phyloP scores from a whole-genome alignment of 2,888 invertebrate species.

The Oscheius myriophilus region DNA sequence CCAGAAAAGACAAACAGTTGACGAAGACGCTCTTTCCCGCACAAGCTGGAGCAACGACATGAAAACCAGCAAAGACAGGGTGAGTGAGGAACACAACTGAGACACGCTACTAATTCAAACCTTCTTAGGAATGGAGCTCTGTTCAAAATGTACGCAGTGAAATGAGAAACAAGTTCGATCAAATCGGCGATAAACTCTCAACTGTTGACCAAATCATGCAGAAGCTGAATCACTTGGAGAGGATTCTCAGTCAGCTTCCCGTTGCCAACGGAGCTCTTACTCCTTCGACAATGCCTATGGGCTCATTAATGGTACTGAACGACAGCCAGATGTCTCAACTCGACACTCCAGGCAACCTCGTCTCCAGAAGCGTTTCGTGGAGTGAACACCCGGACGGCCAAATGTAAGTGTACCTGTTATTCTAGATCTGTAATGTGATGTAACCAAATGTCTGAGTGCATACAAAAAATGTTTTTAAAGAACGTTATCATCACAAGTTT shows the following conservation, averaged over 20 bases:
- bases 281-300: conserved; percentile 27
- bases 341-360: conserved; percentile 19
- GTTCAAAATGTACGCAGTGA: conserved; percentile 55
- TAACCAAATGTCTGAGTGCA: too few species aligned
- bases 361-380: conserved; percentile 30
- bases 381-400: conserved; percentile 30
- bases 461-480: too few species aligned
- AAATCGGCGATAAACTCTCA: conserved; percentile 52
- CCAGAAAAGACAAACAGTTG: conserved; percentile 61
- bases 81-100: not conserved
- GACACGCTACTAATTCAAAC: not conserved
- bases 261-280: conserved; percentile 17
- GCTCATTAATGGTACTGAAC: conserved; percentile 22
- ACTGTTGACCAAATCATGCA: conserved; percentile 52
- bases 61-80: conserved; percentile 39
- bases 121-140: conserved; percentile 56
- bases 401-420: not conserved
- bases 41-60: conserved; percentile 50
- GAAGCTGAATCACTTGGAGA: conserved; percentile 37
- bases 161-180: conserved; percentile 57
- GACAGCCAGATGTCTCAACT: conserved; percentile 20
- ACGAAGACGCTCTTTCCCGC: conserved; percentile 56
- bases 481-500: too few species aligned
- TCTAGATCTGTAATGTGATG: not conserved
- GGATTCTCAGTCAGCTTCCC: conserved; percentile 25